Evolutionary conservation across 1,140 invertebrate genomes (phyloP).

Genomic region (Neotoxoptera formosana): DNA sequence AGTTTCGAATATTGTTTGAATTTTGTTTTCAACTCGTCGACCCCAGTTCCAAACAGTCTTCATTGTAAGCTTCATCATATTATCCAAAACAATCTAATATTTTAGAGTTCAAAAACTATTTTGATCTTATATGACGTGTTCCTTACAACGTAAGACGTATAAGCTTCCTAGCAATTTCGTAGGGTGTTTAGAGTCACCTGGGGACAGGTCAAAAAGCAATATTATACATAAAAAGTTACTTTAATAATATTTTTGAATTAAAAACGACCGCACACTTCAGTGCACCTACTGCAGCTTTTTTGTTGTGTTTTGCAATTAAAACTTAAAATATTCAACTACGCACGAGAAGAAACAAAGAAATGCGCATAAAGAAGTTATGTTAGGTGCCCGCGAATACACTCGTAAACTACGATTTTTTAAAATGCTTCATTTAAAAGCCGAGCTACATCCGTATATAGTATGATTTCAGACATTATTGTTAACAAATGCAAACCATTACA

Average conservation of each 20-base stretch:
- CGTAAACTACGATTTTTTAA: background rate
- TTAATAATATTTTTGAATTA: background rate
- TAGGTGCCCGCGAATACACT: background rate
- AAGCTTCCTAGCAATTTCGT: background rate
- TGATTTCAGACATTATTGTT: background rate
- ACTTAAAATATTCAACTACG: background rate
- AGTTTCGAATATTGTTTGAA: background rate
- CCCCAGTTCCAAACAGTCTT: background rate
- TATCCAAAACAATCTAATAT: constrained; percentile 14
- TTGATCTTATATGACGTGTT: background rate
- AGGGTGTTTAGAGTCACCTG: background rate
- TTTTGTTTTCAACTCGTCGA: background rate
- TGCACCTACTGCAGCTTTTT: background rate
- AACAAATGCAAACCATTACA: background rate
- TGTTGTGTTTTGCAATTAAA: background rate
- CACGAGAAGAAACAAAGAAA: background rate
- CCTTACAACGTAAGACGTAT: background rate
- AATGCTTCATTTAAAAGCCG: background rate
- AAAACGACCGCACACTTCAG: background rate
- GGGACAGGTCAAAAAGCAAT: background rate
- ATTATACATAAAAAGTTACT: background rate
- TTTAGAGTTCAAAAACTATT: background rate
- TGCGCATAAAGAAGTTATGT: background rate
- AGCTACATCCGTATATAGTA: background rate
- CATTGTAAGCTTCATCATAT: background rate